Evolutionary conservation across 2,888 invertebrate genomes (phyloP), one percentile per base, ranked within the genome.

Genomic region (Notodonta ziczac): DNA sequence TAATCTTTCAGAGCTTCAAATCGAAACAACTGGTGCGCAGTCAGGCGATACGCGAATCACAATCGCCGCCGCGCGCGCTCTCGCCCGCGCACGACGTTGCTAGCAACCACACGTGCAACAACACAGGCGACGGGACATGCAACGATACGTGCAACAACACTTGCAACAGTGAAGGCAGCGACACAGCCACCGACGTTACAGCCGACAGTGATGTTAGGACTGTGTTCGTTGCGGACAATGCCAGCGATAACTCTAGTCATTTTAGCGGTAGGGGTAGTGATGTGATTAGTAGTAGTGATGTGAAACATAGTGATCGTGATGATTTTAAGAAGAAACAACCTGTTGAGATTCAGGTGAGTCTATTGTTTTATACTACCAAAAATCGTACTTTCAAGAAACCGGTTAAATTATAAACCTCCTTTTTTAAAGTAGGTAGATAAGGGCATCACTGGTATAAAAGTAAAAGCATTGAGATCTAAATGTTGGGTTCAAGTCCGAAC

Each of bases 31-130:
- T 98, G 77, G 97, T 97, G 63, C 95, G 98, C 80, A 98, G 98
- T 82, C 97, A 97, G 94, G 98, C 98, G 69, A 96, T 98, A 94
- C 95, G 97, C 82, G 98, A 98, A 87, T 96, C 97, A 68, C 95
- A 97, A 57, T 95, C 95, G 39, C 95, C 95, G 12, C 95, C 95
- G 44, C 94, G 95, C 67, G 92, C 94, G 56, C 86, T 90, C 32
- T 94, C 95, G 48, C 95, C 95, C 12, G 65, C 58, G 48, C 70
- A 64, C 53, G 59, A 57, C 53, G 53, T 53, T 16, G 4, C 42
- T 13, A 13, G 60, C 51, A 60, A 40, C 51, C 48, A 55, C 55
- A 46, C 56, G 24, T 13, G 59, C 52, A 62, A 61, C 62, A 58
- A 50, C 55, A 62, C 53, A 46, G 40, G 62, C 53, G 60, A 32